Evolutionary conservation across 2,113 vertebrate genomes (phyloP), one percentile per base, ranked within the genome.

Genomic region (Chionis minor): DNA sequence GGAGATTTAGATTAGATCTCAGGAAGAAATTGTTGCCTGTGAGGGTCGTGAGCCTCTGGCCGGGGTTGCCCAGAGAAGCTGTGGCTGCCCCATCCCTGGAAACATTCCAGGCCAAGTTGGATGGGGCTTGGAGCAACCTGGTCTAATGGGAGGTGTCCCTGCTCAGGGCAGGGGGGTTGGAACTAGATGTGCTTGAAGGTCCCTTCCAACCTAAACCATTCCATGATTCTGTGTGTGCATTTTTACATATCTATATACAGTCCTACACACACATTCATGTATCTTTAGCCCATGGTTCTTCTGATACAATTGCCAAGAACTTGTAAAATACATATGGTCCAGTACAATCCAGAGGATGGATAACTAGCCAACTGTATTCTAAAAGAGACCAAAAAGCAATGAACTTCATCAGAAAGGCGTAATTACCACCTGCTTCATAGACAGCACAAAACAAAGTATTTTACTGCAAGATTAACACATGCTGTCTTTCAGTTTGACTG

Each of bases 181-280:
- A 44, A 44, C 42, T 44, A 44, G 42, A 44, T 44, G 42, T 10
- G 9, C 42, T 14, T 44, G 9, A 44, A 44, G 42, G 42, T 44
- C 42, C 42, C 42, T 44, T 44, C 42, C 42, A 44, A 10, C 42
- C 42, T 44, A 44, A 44, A 44, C 42, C 42, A 44, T 44, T 44
- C 42, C 14, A 44, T 44, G 42, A 44, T 14, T 44, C 14, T 44
- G 8, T 6, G 6, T 26, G 5, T 21, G 32, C 28, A 19, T 21
- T 10, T 32, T 2, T 11, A 1, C 18, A 3, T 10, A 22, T 38
- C 38, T 18, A 12, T 23, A 10, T 12, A 32, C 3, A 38, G 38
- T 1, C 4, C 4, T 2, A 8, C 8, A 30, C 21, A 44, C 4
- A 67, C 14, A 23, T 5, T 40, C 9, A 32, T 0, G 8, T 3